Conservation (phyloP, 2,113 vertebrate genomes). For the Takifugu flavidus region DNA sequence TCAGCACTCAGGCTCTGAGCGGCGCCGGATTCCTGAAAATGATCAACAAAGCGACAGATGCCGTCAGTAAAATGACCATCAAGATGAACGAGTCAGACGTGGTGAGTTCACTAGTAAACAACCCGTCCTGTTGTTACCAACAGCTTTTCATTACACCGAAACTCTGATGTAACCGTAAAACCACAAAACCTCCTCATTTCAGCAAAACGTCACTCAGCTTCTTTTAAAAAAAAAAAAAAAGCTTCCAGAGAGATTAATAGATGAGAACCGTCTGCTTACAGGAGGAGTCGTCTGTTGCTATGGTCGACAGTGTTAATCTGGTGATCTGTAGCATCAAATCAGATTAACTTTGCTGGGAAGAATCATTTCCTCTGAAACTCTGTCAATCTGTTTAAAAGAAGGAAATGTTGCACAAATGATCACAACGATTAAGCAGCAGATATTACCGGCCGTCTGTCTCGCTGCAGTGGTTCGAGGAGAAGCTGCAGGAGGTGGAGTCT, state of each 20-base stretch:
- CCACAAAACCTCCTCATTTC: background rate
- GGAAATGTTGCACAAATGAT: too few relatives aligned
- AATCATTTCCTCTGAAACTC: too few relatives aligned
- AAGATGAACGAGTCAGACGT: slow-evolving; percentile 97
- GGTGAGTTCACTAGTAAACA: slow-evolving; percentile 73
- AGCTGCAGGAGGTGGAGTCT: slow-evolving; percentile 93
- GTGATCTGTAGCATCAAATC: too few relatives aligned
- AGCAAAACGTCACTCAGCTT: too few relatives aligned
- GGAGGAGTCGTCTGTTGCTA: too few relatives aligned
- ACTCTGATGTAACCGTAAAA: background rate
- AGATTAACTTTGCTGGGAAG: too few relatives aligned
- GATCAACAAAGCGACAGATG: slow-evolving; percentile 94
- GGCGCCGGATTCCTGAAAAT: slow-evolving; percentile 97
- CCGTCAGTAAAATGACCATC: slow-evolving; percentile 99
- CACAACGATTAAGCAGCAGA: too few relatives aligned
- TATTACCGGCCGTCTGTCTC: background rate
- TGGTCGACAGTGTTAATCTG: too few relatives aligned
- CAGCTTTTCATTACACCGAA: background rate
- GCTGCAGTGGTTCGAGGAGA: slow-evolving; percentile 97
- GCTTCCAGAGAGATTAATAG: too few relatives aligned
- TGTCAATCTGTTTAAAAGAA: too few relatives aligned
- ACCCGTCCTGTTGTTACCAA: background rate
- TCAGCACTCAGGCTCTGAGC: slow-evolving; percentile 91
- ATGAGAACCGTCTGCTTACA: too few relatives aligned
- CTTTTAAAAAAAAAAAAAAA: too few relatives aligned